Conservation (phyloP, 2,888 invertebrate species). For the Latheticus oryzae region DNA sequence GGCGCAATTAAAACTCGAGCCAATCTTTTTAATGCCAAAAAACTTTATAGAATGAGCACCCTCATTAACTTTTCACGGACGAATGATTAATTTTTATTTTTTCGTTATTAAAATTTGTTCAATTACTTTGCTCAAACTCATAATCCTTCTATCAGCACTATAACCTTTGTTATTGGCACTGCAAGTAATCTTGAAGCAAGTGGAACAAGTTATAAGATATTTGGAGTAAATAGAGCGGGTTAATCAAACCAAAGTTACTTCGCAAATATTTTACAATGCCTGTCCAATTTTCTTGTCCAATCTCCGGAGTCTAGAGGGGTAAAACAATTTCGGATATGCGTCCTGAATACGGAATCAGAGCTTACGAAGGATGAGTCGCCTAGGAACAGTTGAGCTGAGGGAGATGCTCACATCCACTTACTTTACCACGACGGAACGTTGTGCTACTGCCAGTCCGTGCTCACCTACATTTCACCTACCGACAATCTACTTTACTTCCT, state of each 20-base stretch:
- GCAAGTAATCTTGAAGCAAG: not conserved
- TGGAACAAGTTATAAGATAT: conserved; percentile 20
- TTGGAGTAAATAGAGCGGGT: conserved; percentile 38
- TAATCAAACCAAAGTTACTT: conserved; percentile 58
- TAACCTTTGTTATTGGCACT: too few relatives aligned
- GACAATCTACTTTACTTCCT: conserved; percentile 49
- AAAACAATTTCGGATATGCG: conserved; percentile 60
- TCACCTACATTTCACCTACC: conserved; percentile 48
- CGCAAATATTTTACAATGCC: conserved; percentile 61
- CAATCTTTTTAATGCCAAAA: too few relatives aligned
- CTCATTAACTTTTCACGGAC: too few relatives aligned
- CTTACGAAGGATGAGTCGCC: conserved; percentile 53
- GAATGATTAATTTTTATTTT: too few relatives aligned
- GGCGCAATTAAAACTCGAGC: conserved; percentile 20
- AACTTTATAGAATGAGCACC: too few relatives aligned
- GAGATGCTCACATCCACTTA: conserved; percentile 57
- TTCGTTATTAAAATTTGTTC: too few relatives aligned
- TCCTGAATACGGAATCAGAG: conserved; percentile 56
- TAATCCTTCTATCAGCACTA: too few relatives aligned
- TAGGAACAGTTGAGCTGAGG: conserved; percentile 51
- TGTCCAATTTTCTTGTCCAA: conserved; percentile 61
- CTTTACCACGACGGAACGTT: conserved; percentile 54
- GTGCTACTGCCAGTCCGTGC: conserved; percentile 41
- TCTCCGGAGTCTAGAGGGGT: conserved; percentile 58
- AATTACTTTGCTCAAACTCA: too few relatives aligned